phyloP scores from a whole-genome alignment of 1,140 invertebrate genomes.

The Drosophila fuyamai region DNA sequence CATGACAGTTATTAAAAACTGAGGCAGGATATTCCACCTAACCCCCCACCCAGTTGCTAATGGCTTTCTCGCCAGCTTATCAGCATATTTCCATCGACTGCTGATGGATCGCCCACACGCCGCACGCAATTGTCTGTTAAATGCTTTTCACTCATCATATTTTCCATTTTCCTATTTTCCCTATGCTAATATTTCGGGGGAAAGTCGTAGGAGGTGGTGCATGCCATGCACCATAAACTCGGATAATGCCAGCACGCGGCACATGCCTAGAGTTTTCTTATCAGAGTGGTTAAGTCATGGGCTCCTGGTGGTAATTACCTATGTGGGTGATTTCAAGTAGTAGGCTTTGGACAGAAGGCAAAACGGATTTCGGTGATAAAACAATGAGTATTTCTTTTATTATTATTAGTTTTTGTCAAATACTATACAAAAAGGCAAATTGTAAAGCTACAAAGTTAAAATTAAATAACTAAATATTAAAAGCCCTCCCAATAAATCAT shows the following conservation, averaged over 20 bases:
- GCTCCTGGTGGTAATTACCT: slow-evolving; percentile 11
- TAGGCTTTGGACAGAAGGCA: slow-evolving; percentile 28
- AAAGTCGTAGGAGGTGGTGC: slow-evolving; percentile 20
- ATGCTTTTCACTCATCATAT: slow-evolving; percentile 44
- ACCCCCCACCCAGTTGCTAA: slow-evolving; percentile 38
- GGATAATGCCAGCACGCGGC: slow-evolving; percentile 40
- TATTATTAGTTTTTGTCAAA: too few relatives aligned
- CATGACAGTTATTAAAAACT: slow-evolving; percentile 65
- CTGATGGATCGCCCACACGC: slow-evolving; percentile 43
- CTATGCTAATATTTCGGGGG: slow-evolving; percentile 55
- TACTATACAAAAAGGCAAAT: not conserved
- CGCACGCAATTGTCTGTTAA: slow-evolving; percentile 61
- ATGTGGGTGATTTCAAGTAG: slow-evolving; percentile 11
- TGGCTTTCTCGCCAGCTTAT: slow-evolving; percentile 74
- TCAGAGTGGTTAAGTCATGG: slow-evolving; percentile 16
- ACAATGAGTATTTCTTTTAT: too few relatives aligned
- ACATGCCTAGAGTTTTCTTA: slow-evolving; percentile 30
- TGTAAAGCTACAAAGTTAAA: too few relatives aligned
- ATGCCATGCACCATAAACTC: slow-evolving; percentile 52
- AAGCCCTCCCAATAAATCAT: too few relatives aligned
- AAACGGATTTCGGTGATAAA: not conserved
- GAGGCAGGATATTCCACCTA: slow-evolving; percentile 13
- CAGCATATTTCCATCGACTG: slow-evolving; percentile 53
- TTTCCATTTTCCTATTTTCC: slow-evolving; percentile 17
- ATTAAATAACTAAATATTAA: too few relatives aligned